These are phyloP conservation scores for Bergia sp. DNA, from an alignment of 92 coral and sea anemone species.

Conservation along the genomic window DNA sequence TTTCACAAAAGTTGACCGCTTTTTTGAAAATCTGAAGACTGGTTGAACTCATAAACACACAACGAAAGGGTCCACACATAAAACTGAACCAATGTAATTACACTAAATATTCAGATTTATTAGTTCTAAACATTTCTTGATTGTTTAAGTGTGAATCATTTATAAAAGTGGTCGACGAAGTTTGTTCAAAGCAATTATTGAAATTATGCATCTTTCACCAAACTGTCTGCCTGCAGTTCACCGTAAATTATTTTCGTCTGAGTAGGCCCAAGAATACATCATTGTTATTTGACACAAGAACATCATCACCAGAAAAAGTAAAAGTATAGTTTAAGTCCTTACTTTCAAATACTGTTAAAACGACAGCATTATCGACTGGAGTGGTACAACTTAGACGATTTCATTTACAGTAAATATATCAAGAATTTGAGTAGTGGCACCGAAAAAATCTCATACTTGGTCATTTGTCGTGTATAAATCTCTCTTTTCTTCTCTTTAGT, in stretches of 20 bases:
- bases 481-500: background rate
- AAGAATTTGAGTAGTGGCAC: background rate
- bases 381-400: no score
- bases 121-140: constrained; percentile 35
- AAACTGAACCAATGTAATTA: constrained; percentile 4
- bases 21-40: background rate
- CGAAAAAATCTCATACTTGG: background rate
- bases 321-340: background rate
- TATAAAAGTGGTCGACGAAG: constrained; percentile 32
- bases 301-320: background rate
- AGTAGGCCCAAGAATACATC: no score
- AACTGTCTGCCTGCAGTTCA: background rate
- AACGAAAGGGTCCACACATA: background rate
- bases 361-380: no score
- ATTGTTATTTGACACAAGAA: background rate
- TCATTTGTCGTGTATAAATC: background rate
- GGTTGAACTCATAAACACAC: background rate
- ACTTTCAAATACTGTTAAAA: no score
- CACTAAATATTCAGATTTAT: constrained; percentile 22
- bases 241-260: background rate
- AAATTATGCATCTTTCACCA: constrained; percentile 6
- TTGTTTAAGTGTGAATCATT: constrained; percentile 40
- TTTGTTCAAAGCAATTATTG: constrained; percentile 39
- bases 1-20: constrained; percentile 15
- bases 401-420: no score